Evolutionary conservation across 2,113 vertebrate genomes (phyloP).

Genomic region (Lepisosteus osseus): DNA sequence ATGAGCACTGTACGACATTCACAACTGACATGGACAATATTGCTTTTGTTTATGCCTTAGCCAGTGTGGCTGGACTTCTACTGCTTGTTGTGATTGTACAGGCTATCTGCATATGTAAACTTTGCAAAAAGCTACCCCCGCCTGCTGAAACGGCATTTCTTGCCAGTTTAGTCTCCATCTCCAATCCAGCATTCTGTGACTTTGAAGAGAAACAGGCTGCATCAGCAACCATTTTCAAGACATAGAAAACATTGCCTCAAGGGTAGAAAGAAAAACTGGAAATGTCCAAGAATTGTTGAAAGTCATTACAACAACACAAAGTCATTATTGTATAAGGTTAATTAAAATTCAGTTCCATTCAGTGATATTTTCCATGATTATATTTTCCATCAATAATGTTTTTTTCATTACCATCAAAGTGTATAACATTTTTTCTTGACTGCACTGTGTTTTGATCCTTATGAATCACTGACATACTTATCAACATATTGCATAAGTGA

Average conservation of each 20-base stretch:
- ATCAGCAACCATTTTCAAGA: background rate
- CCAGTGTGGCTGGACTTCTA: constrained; percentile 49
- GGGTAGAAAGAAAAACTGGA: background rate
- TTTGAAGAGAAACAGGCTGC: background rate
- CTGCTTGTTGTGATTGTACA: constrained; percentile 53
- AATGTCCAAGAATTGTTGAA: background rate
- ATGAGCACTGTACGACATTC: constrained; percentile 47
- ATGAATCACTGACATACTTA: too few relatives aligned
- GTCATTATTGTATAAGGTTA: background rate
- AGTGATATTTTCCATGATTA: too few relatives aligned
- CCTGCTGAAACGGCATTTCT: constrained; percentile 14
- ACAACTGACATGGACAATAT: constrained; percentile 56
- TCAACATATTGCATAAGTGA: too few relatives aligned
- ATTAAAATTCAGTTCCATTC: too few relatives aligned
- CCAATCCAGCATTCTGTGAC: constrained; percentile 61
- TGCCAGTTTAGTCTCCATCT: constrained; percentile 61
- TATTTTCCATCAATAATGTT: constrained; percentile 26
- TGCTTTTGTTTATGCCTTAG: constrained; percentile 49
- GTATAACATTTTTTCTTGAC: background rate
- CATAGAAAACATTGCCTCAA: background rate
- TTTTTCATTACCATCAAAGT: background rate
- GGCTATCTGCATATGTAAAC: constrained; percentile 54
- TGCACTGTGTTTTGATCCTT: too few relatives aligned
- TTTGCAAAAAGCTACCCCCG: constrained; percentile 23
- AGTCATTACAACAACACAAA: too few relatives aligned